Conservation (phyloP, 1,140 invertebrate species). For the Drosophila seguyi region DNA sequence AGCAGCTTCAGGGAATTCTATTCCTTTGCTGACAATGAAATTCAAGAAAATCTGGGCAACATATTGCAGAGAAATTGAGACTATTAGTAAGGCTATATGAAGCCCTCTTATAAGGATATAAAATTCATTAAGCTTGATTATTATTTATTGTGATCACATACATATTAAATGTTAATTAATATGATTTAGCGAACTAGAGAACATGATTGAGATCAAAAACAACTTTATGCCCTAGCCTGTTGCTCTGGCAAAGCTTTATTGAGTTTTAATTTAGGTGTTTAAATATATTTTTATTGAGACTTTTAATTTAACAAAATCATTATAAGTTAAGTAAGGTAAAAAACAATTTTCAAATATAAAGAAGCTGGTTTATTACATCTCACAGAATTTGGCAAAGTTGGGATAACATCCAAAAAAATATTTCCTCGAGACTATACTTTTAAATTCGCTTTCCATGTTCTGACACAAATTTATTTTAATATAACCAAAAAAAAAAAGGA, state of each 20-base stretch:
- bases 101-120: no score
- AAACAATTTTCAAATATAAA: no score
- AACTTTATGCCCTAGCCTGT: no score
- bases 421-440: not conserved
- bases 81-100: no score
- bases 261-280: not conserved
- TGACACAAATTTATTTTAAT: not conserved
- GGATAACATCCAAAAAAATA: no score
- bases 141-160: no score
- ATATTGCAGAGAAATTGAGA: not conserved
- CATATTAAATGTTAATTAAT: no score
- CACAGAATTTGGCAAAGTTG: no score
- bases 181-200: not conserved
- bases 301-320: not conserved
- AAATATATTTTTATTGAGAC: no score
- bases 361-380: not conserved
- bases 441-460: not conserved
- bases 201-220: no score
- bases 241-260: no score
- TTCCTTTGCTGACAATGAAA: not conserved
- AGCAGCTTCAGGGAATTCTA: not conserved
- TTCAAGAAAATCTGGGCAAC: not conserved
- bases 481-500: not conserved
- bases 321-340: not conserved
- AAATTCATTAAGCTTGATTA: no score